Evolutionary conservation across 2,797 vertebrate genomes (phyloP), one percentile per base, ranked within the genome.

Genomic region (Gallinago nigripennis): DNA sequence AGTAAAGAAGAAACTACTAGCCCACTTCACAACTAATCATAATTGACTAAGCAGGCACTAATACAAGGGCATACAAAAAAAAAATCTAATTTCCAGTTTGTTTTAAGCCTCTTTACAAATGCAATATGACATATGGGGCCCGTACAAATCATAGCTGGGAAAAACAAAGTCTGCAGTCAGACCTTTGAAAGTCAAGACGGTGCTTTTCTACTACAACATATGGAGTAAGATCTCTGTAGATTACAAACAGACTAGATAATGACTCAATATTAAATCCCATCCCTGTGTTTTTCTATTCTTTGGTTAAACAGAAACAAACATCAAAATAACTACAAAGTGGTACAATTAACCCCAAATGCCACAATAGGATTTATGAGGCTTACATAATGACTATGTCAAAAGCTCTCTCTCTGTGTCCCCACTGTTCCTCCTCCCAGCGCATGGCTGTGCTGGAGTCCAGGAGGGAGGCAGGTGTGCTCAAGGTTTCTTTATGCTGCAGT

Each of bases 361-460:
- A 41, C 0, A 0, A n/a, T 1, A 48, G 11, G 9, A 64, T 60
- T 76, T 56, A 66, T 30, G 25, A 12, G 8, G n/a, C 50, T 58
- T 41, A 45, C 27, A 35, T 7, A 80, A 70, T 11, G 12, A 28
- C 28, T 37, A 18, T 16, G 25, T 24, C 31, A 43, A 31, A 17
- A 69, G 25, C 27, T 78, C 4, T 28, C 30, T 21, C 20, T 39
- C 35, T 17, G 35, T 31, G 19, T 53, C 10, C 30, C 23, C 17
- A 27, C 19, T 5, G 23, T 5, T 66, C 25, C n/a, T 71, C 27
- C 33, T 57, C 15, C 9, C 1, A 0, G 4, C 19, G 31, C 9
- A n/a, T 0, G 2, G 33, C 19, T 46, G n/a, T 24, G 39, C 37
- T 25, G 30, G 30, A 66, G 21, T 33, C 15, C 24, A 35, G 51